Evolutionary conservation across 2,888 invertebrate genomes (phyloP).

Genomic region (Eulithis testata): DNA sequence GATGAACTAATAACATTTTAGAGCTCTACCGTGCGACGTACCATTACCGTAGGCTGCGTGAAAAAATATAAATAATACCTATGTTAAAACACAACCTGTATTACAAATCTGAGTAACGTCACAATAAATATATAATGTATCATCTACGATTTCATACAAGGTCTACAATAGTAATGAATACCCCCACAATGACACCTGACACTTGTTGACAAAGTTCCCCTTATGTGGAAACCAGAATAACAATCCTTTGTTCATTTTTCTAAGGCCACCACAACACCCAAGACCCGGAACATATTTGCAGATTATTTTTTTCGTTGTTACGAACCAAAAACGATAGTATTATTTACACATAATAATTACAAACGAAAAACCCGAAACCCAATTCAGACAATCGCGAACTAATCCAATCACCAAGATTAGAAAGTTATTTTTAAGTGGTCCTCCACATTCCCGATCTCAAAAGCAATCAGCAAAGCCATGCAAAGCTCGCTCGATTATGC

Average conservation of each 20-base stretch:
- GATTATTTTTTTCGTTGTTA: too few species aligned
- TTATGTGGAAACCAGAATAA: too few species aligned
- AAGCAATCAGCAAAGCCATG: constrained; percentile 48
- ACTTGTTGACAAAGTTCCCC: too few species aligned
- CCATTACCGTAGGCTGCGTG: constrained; percentile 9
- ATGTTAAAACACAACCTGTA: too few species aligned
- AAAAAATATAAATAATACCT: not conserved
- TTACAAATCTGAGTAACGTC: too few species aligned
- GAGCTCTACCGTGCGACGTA: not conserved
- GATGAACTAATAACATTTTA: not conserved
- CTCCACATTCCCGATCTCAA: constrained; percentile 24
- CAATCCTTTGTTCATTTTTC: too few species aligned
- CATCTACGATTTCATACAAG: too few species aligned
- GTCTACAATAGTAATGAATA: too few species aligned
- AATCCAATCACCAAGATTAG: constrained; percentile 7
- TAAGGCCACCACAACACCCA: too few species aligned
- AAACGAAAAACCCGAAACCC: constrained; percentile 8
- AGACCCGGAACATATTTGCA: too few species aligned
- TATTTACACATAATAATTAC: not conserved
- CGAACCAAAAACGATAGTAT: not conserved
- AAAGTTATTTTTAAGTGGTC: not conserved
- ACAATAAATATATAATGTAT: too few species aligned
- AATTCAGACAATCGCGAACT: constrained; percentile 1
- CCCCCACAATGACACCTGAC: too few species aligned
- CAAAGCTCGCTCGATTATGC: constrained; percentile 53